A percentile compares a stretch with the other conserved stretches of the same genome.
Evolutionary conservation across 1,140 invertebrate genomes (phyloP).

Genomic region (Centruroides sculpturatus): DNA sequence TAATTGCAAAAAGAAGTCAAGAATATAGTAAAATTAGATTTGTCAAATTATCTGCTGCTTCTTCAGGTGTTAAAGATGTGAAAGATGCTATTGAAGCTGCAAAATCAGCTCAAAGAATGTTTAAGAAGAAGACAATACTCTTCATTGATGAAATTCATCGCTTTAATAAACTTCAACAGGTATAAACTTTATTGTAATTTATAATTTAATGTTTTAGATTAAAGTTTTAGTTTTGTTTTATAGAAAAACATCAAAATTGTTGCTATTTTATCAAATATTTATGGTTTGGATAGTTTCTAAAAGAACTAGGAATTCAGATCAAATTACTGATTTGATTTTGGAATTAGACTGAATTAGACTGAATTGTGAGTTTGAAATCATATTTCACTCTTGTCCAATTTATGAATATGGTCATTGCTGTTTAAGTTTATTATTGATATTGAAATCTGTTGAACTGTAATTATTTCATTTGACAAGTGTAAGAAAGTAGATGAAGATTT

Average conservation of each 20-base stretch:
- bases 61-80: conserved; percentile 56
- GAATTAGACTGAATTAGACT: too few relatives aligned
- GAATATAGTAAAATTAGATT: conserved; percentile 35
- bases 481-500: too few relatives aligned
- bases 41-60: conserved; percentile 58
- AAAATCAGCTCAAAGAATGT: conserved; percentile 47
- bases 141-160: conserved; percentile 83
- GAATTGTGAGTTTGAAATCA: too few relatives aligned
- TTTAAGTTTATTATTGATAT: too few relatives aligned
- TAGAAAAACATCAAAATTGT: conserved; percentile 31
- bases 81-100: conserved; percentile 57
- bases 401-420: too few relatives aligned
- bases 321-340: too few relatives aligned
- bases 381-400: too few relatives aligned
- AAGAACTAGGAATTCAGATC: too few relatives aligned
- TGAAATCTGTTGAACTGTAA: too few relatives aligned
- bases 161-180: conserved; percentile 66
- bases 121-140: conserved; percentile 52
- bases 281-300: too few relatives aligned
- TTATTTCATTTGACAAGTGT: too few relatives aligned
- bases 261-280: too few relatives aligned
- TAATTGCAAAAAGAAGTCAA: conserved; percentile 51
- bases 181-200: conserved; percentile 6
- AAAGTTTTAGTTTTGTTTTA: neutral
- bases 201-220: neutral